These are phyloP conservation scores for Pollenia griseotomentosa DNA, from an alignment of 2,888 invertebrate genomes.

Conservation along the genomic window DNA sequence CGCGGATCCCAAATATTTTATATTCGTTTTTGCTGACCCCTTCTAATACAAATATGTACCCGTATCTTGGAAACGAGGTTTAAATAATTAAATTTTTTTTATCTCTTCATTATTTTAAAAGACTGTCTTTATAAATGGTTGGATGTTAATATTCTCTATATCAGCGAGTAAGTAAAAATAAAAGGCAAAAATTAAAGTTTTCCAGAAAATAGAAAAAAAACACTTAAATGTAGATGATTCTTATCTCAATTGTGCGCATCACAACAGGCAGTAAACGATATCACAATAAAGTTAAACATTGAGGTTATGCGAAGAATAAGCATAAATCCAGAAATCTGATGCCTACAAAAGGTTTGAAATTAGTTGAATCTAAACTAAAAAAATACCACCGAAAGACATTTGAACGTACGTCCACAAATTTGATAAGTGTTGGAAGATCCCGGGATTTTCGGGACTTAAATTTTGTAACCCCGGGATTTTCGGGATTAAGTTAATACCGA, in stretches of 20 bases:
- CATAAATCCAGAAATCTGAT: conserved; percentile 29
- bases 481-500: too few relatives aligned
- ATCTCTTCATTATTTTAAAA: conserved; percentile 22
- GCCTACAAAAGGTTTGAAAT: conserved; percentile 1
- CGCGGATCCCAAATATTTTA: too few relatives aligned
- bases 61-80: too few relatives aligned
- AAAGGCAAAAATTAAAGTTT: conserved; percentile 46
- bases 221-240: conserved; percentile 30
- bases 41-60: too few relatives aligned
- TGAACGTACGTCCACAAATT: too few relatives aligned
- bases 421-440: too few relatives aligned
- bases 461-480: too few relatives aligned
- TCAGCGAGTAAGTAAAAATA: conserved; percentile 11
- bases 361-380: background rate
- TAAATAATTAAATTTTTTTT: background rate
- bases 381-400: too few relatives aligned
- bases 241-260: conserved; percentile 59
- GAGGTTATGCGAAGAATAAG: conserved; percentile 13
- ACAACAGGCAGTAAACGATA: background rate
- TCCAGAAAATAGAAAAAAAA: conserved; percentile 37
- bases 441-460: too few relatives aligned
- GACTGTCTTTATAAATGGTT: conserved; percentile 22
- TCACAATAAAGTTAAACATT: conserved; percentile 1
- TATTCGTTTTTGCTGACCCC: too few relatives aligned
- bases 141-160: background rate